phyloP scores from a whole-genome alignment of 2,888 invertebrate species.

The Harpalus rubripes region DNA sequence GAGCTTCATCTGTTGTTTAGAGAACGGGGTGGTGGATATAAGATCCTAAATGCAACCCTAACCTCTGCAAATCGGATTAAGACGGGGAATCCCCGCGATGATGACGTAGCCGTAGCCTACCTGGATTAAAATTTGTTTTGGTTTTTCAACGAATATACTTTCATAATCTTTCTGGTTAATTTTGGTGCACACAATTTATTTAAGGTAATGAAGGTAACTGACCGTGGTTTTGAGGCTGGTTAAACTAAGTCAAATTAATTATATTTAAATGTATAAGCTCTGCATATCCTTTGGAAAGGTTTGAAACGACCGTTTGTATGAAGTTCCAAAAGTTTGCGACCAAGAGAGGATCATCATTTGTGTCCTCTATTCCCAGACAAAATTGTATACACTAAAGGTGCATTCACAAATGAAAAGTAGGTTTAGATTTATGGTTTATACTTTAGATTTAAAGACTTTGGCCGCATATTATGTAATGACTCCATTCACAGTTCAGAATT shows the following conservation, averaged over 20 bases:
- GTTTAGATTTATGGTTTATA: no score
- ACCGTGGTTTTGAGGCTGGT: background rate
- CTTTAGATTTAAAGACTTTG: no score
- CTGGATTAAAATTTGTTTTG: background rate
- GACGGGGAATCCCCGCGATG: background rate
- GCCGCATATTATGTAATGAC: no score
- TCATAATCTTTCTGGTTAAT: background rate
- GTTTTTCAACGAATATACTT: background rate
- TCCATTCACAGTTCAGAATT: no score
- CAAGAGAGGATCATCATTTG: no score
- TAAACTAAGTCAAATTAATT: background rate
- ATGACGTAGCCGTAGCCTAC: background rate
- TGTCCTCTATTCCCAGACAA: no score
- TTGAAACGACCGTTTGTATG: no score
- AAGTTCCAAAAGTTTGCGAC: no score
- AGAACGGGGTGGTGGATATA: background rate
- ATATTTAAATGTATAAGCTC: background rate
- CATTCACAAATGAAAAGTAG: no score
- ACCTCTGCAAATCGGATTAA: background rate
- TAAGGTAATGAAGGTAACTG: background rate
- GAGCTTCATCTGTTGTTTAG: constrained; percentile 26
- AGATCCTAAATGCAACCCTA: background rate
- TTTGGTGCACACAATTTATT: background rate
- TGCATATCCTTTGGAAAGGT: background rate
- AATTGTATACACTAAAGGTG: no score